A percentile compares a stretch with the other conserved stretches of the same genome.
These are phyloP conservation scores for Characodon lateralis DNA, from an alignment of 2,797 vertebrate species.

Conservation along the genomic window DNA sequence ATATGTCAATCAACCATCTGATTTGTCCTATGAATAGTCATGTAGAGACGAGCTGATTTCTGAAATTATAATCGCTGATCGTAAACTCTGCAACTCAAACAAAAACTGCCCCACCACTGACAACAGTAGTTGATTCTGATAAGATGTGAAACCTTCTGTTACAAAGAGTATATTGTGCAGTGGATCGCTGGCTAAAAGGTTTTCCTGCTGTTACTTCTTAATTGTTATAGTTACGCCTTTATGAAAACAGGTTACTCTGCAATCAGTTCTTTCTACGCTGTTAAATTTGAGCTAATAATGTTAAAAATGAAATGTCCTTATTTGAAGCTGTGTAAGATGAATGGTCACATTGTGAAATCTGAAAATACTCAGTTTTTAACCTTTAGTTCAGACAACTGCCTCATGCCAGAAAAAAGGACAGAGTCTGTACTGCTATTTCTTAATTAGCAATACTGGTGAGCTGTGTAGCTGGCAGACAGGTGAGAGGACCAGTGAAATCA, in stretches of 20 bases:
- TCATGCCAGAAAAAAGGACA: conserved; percentile 86
- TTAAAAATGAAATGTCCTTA: background rate
- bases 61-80: background rate
- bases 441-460: conserved; percentile 92
- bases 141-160: background rate
- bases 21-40: background rate
- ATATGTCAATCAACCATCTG: background rate
- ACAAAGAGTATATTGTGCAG: background rate
- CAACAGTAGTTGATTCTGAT: background rate
- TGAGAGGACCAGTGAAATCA: conserved; percentile 83
- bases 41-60: background rate
- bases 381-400: conserved; percentile 78
- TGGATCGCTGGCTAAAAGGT: background rate
- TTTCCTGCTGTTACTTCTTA: background rate
- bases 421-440: conserved; percentile 84
- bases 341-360: background rate
- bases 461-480: conserved; percentile 88
- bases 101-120: background rate
- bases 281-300: background rate
- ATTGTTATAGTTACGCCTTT: background rate
- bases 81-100: background rate
- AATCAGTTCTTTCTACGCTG: background rate
- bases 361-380: conserved; percentile 77
- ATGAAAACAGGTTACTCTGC: background rate
- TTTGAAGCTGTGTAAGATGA: background rate